Evolutionary conservation across 37 sponge, comb jelly and placozoan genomes (phyloP).

Genomic region (Cliona cf. orientalis): DNA sequence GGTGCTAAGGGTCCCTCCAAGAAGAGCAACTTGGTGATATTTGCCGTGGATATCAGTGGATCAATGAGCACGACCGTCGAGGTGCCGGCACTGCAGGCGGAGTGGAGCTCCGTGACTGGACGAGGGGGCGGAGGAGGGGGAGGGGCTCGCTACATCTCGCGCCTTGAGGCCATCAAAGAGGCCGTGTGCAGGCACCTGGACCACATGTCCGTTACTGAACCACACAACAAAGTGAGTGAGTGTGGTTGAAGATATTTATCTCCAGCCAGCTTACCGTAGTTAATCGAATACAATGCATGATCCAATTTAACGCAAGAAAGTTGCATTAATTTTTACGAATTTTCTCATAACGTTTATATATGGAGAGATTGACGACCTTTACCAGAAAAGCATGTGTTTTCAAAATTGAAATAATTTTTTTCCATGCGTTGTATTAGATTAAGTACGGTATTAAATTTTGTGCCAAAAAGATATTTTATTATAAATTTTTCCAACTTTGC

Average conservation of each 20-base stretch:
- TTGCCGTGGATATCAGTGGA: conserved; percentile 90
- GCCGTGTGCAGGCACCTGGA: conserved; percentile 87
- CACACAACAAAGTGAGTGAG: conserved; percentile 53
- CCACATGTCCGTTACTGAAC: conserved; percentile 70
- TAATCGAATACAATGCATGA: too few relatives aligned
- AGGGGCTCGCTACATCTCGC: conserved; percentile 63
- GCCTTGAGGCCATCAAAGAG: conserved; percentile 89
- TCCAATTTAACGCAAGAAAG: too few relatives aligned
- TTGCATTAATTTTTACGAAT: too few relatives aligned
- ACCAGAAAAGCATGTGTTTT: too few relatives aligned
- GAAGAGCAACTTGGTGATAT: conserved; percentile 71
- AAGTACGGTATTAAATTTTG: too few relatives aligned
- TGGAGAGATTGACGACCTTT: too few relatives aligned
- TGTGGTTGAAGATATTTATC: background rate
- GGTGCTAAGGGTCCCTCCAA: conserved; percentile 1
- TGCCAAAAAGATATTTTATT: too few relatives aligned
- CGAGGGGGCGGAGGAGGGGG: conserved; percentile 37
- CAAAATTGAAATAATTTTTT: too few relatives aligned
- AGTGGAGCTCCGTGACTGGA: conserved; percentile 78
- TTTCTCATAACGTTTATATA: too few relatives aligned
- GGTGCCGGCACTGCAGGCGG: conserved; percentile 87
- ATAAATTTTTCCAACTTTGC: background rate
- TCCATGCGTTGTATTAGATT: too few relatives aligned
- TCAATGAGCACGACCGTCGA: conserved; percentile 84
- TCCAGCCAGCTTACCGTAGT: background rate